Evolutionary conservation across 2,888 invertebrate genomes (phyloP).

Genomic region (Mythimna lalbum): DNA sequence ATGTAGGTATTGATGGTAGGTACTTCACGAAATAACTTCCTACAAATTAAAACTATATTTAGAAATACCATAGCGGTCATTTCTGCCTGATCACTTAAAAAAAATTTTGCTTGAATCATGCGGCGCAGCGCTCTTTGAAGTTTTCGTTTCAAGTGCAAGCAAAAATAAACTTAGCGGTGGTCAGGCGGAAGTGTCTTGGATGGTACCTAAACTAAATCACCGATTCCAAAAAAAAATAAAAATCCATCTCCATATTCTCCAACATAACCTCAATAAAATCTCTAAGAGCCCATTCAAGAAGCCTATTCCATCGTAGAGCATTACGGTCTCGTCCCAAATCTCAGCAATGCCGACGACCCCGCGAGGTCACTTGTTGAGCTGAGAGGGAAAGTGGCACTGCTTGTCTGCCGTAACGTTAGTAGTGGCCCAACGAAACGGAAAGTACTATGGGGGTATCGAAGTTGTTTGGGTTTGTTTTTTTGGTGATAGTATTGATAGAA

Average conservation of each 20-base stretch:
- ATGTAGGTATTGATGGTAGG: too few species aligned
- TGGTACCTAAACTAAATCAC: too few species aligned
- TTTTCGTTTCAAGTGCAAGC: too few species aligned
- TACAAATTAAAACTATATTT: too few species aligned
- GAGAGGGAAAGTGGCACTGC: conserved; percentile 63
- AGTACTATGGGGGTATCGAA: conserved; percentile 46
- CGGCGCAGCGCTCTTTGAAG: too few species aligned
- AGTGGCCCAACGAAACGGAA: conserved; percentile 58
- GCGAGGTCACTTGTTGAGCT: conserved; percentile 62
- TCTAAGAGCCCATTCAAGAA: conserved; percentile 8
- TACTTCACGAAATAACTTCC: too few species aligned
- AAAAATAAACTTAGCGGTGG: too few species aligned
- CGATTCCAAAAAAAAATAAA: too few species aligned
- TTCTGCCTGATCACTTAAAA: too few species aligned
- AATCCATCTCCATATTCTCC: background rate
- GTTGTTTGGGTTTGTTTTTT: conserved; percentile 27
- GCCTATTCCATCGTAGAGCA: conserved; percentile 26
- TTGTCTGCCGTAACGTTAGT: conserved; percentile 40
- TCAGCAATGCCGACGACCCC: conserved; percentile 50
- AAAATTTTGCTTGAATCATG: too few species aligned
- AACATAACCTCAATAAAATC: background rate
- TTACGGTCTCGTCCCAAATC: conserved; percentile 48
- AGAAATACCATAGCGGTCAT: too few species aligned
- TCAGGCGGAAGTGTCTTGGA: too few species aligned
- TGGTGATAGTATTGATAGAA: background rate